Percentiles rank a stretch among this genome's conserved stretches.
phyloP scores from a whole-genome alignment of 2,113 vertebrate species.

The Podarcis muralis region DNA sequence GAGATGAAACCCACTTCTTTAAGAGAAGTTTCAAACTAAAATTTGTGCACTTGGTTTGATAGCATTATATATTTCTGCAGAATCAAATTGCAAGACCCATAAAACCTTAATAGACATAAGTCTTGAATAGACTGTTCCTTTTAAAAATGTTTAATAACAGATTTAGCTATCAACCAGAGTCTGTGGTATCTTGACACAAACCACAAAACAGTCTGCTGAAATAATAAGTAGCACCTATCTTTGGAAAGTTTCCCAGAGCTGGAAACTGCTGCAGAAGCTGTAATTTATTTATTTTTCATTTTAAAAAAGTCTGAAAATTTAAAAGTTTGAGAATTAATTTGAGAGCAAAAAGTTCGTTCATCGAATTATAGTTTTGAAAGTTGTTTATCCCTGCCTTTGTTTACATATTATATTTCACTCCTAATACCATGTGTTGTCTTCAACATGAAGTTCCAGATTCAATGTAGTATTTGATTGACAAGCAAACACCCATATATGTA shows the following conservation, averaged over 20 bases:
- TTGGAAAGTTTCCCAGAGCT: conserved; percentile 14
- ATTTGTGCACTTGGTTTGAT: not conserved
- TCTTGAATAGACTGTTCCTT: conserved; percentile 15
- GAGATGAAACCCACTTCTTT: not conserved
- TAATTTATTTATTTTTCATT: not conserved
- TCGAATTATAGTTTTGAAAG: conserved; percentile 15
- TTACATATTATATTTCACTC: not conserved
- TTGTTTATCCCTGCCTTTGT: not conserved
- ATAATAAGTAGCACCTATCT: conserved; percentile 37
- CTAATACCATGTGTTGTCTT: too few relatives aligned
- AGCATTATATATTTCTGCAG: not conserved
- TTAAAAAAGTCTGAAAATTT: too few relatives aligned
- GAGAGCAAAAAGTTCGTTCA: conserved; percentile 10
- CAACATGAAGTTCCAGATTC: too few relatives aligned
- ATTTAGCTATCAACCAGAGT: not conserved
- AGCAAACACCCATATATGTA: too few relatives aligned
- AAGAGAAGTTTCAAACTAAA: not conserved
- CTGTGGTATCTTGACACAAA: conserved; percentile 25
- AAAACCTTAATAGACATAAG: conserved; percentile 24
- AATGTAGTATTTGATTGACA: too few relatives aligned
- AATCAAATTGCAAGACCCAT: not conserved
- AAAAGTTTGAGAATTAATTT: too few relatives aligned
- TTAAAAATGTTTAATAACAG: conserved; percentile 48
- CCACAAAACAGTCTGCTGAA: conserved; percentile 26
- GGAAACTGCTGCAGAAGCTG: not conserved